Percentiles rank a stretch among this genome's conserved stretches.
Conservation (phyloP, 2,888 invertebrate species). For the Monopis laevigella region DNA sequence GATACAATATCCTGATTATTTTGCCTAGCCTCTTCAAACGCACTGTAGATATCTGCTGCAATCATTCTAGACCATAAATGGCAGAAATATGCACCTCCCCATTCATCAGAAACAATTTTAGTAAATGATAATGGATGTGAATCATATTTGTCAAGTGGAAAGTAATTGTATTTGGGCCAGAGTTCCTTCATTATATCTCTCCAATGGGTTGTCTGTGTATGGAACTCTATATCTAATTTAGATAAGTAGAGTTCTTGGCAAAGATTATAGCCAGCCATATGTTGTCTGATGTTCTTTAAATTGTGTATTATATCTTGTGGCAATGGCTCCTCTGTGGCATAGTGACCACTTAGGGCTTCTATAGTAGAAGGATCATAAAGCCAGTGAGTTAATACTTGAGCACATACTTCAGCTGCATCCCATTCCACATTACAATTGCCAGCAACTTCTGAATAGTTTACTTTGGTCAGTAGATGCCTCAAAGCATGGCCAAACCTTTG, state of each 20-base stretch:
- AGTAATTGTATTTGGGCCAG: constrained; percentile 83
- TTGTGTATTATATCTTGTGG: constrained; percentile 72
- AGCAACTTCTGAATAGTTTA: constrained; percentile 84
- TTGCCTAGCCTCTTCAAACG: constrained; percentile 77
- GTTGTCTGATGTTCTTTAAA: constrained; percentile 71
- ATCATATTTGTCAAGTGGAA: constrained; percentile 81
- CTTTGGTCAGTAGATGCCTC: constrained; percentile 85
- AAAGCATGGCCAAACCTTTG: constrained; percentile 88
- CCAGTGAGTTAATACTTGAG: constrained; percentile 86
- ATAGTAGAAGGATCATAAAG: constrained; percentile 71
- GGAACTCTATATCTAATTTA: constrained; percentile 83
- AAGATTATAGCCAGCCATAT: constrained; percentile 82
- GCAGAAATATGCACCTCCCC: constrained; percentile 88
- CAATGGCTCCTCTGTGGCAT: constrained; percentile 75
- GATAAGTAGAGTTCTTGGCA: constrained; percentile 85
- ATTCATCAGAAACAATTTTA: constrained; percentile 83
- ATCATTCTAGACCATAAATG: constrained; percentile 88
- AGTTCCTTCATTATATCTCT: constrained; percentile 76
- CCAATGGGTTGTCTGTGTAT: constrained; percentile 85
- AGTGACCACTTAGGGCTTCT: constrained; percentile 77
- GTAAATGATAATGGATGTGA: constrained; percentile 87
- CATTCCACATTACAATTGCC: constrained; percentile 91
- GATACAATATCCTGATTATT: constrained; percentile 60
- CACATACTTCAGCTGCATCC: constrained; percentile 89
- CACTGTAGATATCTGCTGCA: constrained; percentile 89